Conservation (phyloP, 2,113 vertebrate genomes). For the Polypterus senegalus region DNA sequence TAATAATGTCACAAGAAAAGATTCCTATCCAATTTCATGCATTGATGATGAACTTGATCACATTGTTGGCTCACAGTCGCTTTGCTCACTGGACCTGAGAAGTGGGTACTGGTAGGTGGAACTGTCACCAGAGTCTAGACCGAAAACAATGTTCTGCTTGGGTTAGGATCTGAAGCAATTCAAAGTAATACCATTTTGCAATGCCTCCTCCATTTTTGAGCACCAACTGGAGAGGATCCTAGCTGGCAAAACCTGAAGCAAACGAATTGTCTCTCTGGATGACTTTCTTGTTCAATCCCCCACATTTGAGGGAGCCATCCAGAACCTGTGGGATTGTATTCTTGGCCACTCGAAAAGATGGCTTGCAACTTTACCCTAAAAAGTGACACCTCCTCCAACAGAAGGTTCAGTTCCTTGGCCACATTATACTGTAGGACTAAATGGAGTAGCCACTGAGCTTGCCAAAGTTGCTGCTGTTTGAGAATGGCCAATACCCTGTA, state of each 20-base stretch:
- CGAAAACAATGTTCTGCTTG: neutral
- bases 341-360: too few relatives aligned
- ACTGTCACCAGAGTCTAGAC: neutral
- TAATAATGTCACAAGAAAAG: neutral
- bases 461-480: conserved; percentile 1
- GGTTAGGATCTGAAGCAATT: neutral
- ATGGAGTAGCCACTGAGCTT: neutral
- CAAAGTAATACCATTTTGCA: neutral
- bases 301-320: neutral
- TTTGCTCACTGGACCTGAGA: neutral
- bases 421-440: too few relatives aligned
- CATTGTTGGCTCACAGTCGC: neutral
- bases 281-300: neutral
- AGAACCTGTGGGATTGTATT: neutral
- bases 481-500: neutral
- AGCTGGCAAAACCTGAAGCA: neutral
- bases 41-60: neutral
- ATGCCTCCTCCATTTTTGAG: neutral
- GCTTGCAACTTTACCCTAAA: too few relatives aligned
- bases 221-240: neutral
- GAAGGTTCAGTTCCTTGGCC: too few relatives aligned
- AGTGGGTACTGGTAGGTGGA: neutral
- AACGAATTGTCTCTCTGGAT: neutral
- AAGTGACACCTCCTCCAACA: too few relatives aligned
- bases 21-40: neutral